Percentiles rank a stretch among this genome's conserved stretches.
These are phyloP conservation scores for Buathra laborator DNA, from an alignment of 2,888 invertebrate species.

Conservation along the genomic window DNA sequence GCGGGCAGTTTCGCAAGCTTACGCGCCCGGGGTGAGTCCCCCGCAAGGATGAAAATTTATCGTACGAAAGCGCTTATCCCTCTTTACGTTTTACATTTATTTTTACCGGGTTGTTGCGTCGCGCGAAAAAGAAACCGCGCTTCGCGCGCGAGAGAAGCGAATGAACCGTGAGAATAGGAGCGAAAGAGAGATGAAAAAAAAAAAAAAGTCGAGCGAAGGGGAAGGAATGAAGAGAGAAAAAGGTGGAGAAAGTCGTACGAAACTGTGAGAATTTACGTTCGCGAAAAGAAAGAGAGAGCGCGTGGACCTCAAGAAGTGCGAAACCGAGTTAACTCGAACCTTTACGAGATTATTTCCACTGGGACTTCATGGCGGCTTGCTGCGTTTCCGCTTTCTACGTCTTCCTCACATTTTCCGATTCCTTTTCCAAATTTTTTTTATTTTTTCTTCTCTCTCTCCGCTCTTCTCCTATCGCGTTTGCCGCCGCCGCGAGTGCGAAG, in stretches of 20 bases:
- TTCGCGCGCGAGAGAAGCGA: constrained; percentile 8
- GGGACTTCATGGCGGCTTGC: constrained; percentile 63
- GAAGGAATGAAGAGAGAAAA: constrained; percentile 21
- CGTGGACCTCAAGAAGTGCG: constrained; percentile 61
- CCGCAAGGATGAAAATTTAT: constrained; percentile 66
- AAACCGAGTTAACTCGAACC: constrained; percentile 69
- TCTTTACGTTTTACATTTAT: constrained; percentile 68
- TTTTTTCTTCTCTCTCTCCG: constrained; percentile 40
- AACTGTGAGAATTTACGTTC: constrained; percentile 66
- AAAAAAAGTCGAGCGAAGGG: constrained; percentile 23
- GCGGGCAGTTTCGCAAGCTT: constrained; percentile 40
- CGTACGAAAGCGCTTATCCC: constrained; percentile 65
- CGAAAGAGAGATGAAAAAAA: constrained; percentile 21
- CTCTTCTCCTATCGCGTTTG: constrained; percentile 38
- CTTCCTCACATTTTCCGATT: constrained; percentile 64
- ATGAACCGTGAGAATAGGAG: constrained; percentile 22
- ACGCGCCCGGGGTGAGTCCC: constrained; percentile 34
- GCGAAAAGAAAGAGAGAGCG: constrained; percentile 39
- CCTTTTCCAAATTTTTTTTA: constrained; percentile 33
- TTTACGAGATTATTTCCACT: constrained; percentile 71
- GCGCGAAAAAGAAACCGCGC: constrained; percentile 34
- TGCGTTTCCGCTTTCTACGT: constrained; percentile 62
- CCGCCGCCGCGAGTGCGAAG: background rate
- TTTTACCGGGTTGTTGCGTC: constrained; percentile 37
- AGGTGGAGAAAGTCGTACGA: constrained; percentile 25